These are phyloP conservation scores for Ischnura elegans DNA, from an alignment of 2,888 invertebrate genomes.

Conservation along the genomic window DNA sequence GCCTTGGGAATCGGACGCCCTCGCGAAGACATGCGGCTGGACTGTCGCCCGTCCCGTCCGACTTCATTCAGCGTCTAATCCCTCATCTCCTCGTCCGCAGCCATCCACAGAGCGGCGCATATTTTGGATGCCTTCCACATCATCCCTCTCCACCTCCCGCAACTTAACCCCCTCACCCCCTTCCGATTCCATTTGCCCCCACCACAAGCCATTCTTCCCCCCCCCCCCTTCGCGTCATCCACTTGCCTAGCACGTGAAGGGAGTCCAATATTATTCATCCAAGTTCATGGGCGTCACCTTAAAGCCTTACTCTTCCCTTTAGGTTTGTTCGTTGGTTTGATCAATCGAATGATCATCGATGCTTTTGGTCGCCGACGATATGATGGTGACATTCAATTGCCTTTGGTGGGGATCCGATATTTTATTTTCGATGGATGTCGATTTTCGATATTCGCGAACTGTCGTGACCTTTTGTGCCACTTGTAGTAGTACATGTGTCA, in stretches of 20 bases:
- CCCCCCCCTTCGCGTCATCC: background rate
- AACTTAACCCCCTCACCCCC: background rate
- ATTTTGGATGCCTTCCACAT: constrained; percentile 60
- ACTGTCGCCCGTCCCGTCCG: background rate
- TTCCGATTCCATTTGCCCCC: background rate
- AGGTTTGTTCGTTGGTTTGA: too few species aligned
- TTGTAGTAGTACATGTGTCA: too few species aligned
- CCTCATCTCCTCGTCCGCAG: background rate
- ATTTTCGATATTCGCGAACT: too few species aligned
- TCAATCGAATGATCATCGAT: too few species aligned
- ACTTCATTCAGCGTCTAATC: background rate
- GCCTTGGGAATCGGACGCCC: background rate
- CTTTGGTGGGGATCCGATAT: too few species aligned
- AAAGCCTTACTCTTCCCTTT: constrained; percentile 28
- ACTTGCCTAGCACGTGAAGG: constrained; percentile 54
- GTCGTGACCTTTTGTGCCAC: too few species aligned
- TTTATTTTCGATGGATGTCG: too few species aligned
- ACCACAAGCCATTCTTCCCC: background rate
- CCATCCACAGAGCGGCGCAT: background rate
- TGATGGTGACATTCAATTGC: too few species aligned
- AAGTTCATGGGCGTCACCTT: constrained; percentile 63
- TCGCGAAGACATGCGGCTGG: background rate
- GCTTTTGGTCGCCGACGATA: too few species aligned
- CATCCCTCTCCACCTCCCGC: background rate
- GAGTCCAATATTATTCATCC: constrained; percentile 62